Conservation (phyloP, 2,797 vertebrate species). For the Silurus lanzhouensis region DNA sequence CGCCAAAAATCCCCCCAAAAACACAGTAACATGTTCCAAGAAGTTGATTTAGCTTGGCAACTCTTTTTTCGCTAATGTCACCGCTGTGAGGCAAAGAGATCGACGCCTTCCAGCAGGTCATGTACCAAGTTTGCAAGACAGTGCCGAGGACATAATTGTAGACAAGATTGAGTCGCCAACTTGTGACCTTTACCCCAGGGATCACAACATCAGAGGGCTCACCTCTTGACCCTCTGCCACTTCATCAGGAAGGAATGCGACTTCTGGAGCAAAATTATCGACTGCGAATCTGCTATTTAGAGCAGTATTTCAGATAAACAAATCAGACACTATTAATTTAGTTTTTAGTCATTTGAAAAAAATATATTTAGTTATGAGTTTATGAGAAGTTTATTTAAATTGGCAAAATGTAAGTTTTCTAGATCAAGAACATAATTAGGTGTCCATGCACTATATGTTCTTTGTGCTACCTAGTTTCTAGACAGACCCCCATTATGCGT, state of each 20-base stretch:
- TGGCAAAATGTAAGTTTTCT: neutral
- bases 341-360: neutral
- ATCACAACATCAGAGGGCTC: slow-evolving; percentile 13
- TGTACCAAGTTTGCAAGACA: slow-evolving; percentile 18
- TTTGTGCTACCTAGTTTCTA: neutral
- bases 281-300: neutral
- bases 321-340: too few species aligned
- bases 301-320: neutral
- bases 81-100: neutral
- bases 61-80: neutral
- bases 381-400: too few species aligned
- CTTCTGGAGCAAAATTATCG: neutral
- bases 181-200: slow-evolving; percentile 11
- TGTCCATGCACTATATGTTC: neutral
- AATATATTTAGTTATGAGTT: neutral
- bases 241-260: slow-evolving; percentile 18
- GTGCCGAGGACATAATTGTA: slow-evolving; percentile 15
- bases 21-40: neutral
- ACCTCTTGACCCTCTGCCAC: slow-evolving; percentile 6
- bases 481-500: neutral
- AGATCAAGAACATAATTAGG: neutral
- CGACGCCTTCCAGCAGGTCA: slow-evolving; percentile 8
- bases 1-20: neutral
- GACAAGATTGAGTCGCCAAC: neutral
- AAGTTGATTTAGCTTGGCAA: slow-evolving; percentile 28